Evolutionary conservation across 1,140 invertebrate species (phyloP), one percentile per base, ranked within the genome.

Genomic region (Nephotettix cincticeps): DNA sequence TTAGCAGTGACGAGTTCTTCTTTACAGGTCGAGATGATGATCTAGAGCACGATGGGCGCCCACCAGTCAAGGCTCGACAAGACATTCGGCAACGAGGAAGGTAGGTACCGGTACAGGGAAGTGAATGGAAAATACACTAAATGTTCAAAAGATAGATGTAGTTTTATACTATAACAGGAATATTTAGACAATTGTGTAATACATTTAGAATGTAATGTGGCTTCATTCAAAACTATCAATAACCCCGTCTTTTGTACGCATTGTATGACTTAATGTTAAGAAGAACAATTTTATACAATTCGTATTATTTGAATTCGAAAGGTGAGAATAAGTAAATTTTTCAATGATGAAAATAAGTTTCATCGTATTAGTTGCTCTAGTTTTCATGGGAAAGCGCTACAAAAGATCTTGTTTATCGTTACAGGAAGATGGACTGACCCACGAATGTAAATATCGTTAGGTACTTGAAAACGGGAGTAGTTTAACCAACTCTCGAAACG

Each of bases 21-120:
- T 6, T 61, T 61, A 1, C 56, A 61, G 56, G n/a, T 25, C 13
- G 27, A 6, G 6, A 61, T 51, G 56, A n/a, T 2, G 56, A 61
- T 61, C 14, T 61, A 61, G 56, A 25, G n/a, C 14, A 61, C 4
- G 23, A 61, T 61, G 56, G 56, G 56, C 4, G 23, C 23, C 9
- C 56, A 61, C 28, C 56, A 61, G 25, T 61, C 56, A 21, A 14
- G 56, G 14, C 56, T 61, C 23, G 56, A 61, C 21, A 61, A 61
- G n/a, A 29, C 56, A 14, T 61, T 61, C 4, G 28, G 23, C n/a
- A 14, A 61, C 23, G 56, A 61, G 28, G 56, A 61, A 61, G 56
- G 56, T 61, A 61, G 4, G 28, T 51, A 4, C n/a, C 47, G 19
- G 4, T 51, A 11, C 3, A 19, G 3, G 3, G 4, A 19, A 21